Evolutionary conservation across 1,140 invertebrate species (phyloP).

Genomic region (Brevipalpus yothersi): DNA sequence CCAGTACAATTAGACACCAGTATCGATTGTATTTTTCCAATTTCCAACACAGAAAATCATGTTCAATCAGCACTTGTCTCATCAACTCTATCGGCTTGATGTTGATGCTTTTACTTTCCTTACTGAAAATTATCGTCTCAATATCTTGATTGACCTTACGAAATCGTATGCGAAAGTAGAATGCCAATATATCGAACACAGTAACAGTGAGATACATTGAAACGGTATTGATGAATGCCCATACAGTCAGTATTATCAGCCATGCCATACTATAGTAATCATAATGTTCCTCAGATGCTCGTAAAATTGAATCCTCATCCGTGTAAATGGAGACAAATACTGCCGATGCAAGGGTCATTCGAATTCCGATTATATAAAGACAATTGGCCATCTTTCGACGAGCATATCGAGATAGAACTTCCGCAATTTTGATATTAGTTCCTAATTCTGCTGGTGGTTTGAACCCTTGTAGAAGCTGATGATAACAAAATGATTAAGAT

Average conservation of each 20-base stretch:
- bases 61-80: slow-evolving; percentile 4
- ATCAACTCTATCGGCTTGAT: slow-evolving; percentile 1
- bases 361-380: neutral
- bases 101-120: neutral
- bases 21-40: slow-evolving; percentile 5
- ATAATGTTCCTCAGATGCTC: neutral
- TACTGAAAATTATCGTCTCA: slow-evolving; percentile 2
- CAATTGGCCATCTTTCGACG: neutral
- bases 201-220: neutral
- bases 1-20: slow-evolving; percentile 4
- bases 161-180: slow-evolving; percentile 6
- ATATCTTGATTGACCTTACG: slow-evolving; percentile 8
- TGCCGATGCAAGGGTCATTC: neutral
- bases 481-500: neutral
- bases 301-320: neutral
- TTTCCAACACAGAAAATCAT: slow-evolving; percentile 6
- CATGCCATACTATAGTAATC: slow-evolving; percentile 1
- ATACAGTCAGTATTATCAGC: neutral
- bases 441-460: neutral
- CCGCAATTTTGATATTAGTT: neutral
- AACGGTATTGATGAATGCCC: neutral
- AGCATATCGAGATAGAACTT: neutral
- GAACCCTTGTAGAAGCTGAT: neutral
- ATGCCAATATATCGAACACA: slow-evolving; percentile 4
- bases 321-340: neutral